Percentiles rank a stretch among this genome's conserved stretches.
Conservation (phyloP, 2,888 invertebrate species). For the Prionchulus punctatus region DNA sequence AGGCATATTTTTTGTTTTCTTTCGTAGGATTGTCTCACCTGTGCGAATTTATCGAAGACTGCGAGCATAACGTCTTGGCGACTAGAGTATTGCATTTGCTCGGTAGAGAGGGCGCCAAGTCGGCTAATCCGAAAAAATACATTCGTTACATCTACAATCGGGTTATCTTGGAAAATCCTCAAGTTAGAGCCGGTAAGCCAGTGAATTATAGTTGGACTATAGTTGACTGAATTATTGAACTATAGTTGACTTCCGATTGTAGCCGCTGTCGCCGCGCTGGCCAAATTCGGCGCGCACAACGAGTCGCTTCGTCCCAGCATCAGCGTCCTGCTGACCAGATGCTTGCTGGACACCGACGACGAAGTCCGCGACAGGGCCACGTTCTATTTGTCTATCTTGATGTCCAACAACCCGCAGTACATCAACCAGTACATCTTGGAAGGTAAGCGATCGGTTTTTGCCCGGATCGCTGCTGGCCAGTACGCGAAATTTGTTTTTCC, state of each 20-base stretch:
- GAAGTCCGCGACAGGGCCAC: constrained; percentile 95
- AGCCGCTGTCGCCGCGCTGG: constrained; percentile 90
- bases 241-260: neutral
- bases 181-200: constrained; percentile 55
- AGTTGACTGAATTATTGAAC: neutral
- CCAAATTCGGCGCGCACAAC: constrained; percentile 91
- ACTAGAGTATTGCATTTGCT: constrained; percentile 86
- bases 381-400: constrained; percentile 73
- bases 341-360: constrained; percentile 90
- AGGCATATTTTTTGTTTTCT: neutral
- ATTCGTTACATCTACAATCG: constrained; percentile 51
- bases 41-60: constrained; percentile 98
- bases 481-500: too few species aligned
- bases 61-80: constrained; percentile 88
- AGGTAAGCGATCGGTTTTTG: constrained; percentile 12
- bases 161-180: constrained; percentile 86
- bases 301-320: constrained; percentile 73
- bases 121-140: constrained; percentile 68
- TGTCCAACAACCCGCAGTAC: constrained; percentile 41
- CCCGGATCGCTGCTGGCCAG: too few species aligned
- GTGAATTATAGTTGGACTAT: neutral
- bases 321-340: constrained; percentile 54
- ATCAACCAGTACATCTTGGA: constrained; percentile 53
- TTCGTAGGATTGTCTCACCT: constrained; percentile 60
- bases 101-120: constrained; percentile 89